Evolutionary conservation across 2,888 invertebrate genomes (phyloP), one percentile per base, ranked within the genome.

Genomic region (Dynastes maya): DNA sequence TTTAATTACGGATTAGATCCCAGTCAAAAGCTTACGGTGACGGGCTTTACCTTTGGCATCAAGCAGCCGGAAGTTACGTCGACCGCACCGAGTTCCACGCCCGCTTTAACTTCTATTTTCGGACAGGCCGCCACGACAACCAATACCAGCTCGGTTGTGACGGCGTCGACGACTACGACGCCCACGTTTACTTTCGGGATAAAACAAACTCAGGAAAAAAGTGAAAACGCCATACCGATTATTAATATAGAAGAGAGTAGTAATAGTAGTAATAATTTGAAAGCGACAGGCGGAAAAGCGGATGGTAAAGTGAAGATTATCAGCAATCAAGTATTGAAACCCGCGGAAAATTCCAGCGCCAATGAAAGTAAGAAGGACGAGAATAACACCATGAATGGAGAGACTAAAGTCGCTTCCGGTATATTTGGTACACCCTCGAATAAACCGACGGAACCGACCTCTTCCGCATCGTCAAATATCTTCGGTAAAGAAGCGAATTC

Each of bases 1-100:
- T 90, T 91, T 80, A 90, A 89, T 83, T 91, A 91, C 84, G 91
- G 91, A 3, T 88, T 91, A 63, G 78, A 75, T 27, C 61, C 72
- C 16, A 75, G 27, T 40, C 53, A 63, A 27, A 67, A 58, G 22
- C 65, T 58, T 55, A 45, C 72, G 71, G 67, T 65, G 1, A 64
- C 76, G 11, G 78, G 77, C 16, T 78, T 82, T 45, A 78, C 79
- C 68, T 82, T 82, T 67, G 83, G 80, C 37, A 78, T 81, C 22
- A 82, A 83, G 78, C 78, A 77, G 63, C 68, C 79, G 13, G 82
- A 81, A 65, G 80, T 75, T 45, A 74, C 76, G 27, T 71, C 74
- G 13, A 53, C 49, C 37, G 16, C 77, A 22, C 27, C 68, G 11
- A 32, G 5, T 37, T 55, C 67, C 45, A 49, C 37, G 32, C 1